Conservation (phyloP, 2,888 invertebrate species). For the Geophilus truncorum region DNA sequence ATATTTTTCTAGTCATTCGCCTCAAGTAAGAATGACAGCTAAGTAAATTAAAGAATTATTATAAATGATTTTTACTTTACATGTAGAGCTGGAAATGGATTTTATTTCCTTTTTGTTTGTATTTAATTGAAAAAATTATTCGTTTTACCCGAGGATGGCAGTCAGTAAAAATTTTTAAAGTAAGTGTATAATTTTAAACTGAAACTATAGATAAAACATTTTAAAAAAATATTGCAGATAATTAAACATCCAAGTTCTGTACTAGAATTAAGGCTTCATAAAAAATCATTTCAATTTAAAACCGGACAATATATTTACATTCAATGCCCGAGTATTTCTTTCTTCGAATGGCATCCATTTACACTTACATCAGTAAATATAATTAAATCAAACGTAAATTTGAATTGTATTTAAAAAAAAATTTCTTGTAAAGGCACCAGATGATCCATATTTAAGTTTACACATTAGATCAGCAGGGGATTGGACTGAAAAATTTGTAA, state of each 20-base stretch:
- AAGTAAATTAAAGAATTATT: neutral
- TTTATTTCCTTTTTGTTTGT: neutral
- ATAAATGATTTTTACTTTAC: neutral
- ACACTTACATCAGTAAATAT: constrained; percentile 28
- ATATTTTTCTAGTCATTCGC: neutral
- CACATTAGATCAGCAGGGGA: constrained; percentile 27
- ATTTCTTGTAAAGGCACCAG: neutral
- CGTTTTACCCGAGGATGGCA: constrained; percentile 25
- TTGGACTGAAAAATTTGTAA: constrained; percentile 18
- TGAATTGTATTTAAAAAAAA: no score
- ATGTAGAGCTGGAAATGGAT: constrained; percentile 25
- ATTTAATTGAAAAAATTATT: constrained; percentile 23
- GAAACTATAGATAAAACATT: neutral
- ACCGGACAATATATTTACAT: constrained; percentile 30
- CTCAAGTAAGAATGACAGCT: neutral
- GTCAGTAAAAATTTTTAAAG: constrained; percentile 1
- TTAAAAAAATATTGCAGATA: neutral
- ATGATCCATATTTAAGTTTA: constrained; percentile 22
- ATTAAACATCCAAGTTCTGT: constrained; percentile 28
- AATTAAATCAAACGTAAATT: no score
- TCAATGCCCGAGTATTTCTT: constrained; percentile 22
- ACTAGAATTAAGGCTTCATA: neutral
- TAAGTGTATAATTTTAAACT: neutral
- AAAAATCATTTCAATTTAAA: constrained; percentile 20
- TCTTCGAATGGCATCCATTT: constrained; percentile 30